Base-by-base conservation (phyloP, 2,888 invertebrate species). In the Athalia cordata region DNA sequence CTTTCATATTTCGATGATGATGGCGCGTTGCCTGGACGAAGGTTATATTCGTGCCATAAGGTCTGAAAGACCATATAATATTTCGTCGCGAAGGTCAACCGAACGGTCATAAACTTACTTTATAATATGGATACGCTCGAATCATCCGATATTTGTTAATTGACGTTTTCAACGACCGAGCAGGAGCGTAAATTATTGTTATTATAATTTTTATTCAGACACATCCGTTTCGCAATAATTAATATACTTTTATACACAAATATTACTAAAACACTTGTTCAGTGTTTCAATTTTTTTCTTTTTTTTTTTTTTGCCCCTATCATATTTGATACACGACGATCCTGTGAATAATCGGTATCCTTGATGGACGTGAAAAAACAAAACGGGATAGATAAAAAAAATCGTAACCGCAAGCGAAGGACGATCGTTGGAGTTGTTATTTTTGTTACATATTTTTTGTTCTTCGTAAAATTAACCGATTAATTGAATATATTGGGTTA, bases 1-100 rank as follows among this genome's bases (percentile, higher is more conserved):
- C 29, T 29, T 29, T 29, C 1, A 29, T 29, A 29, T 47, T 55
- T 52, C 52, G 43, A 11, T 6, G 4, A 3, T 29, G 11, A 68
- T 68, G 57, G 57, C 80, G 50, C 8, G 67, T 67, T 78, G 76
- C 65, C 79, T 29, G 29, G 55, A 61, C 50, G 75, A 74, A 68
- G 55, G 68, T n/a, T 68, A 6, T 29, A 29, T 29, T 29, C 29
- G 2, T 29, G 29, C 29, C 29, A 29, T 29, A 29, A 29, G 29
- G 29, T 52, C 15, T 4, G 43, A 50, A 55, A 52, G 52, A 52
- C 55, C 55, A 68, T 55, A 29, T 29, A 29, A 29, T 29, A 68
- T 68, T 29, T 43, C 43, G 68, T 68, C 29, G 6, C 68, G 68
- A 68, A 68, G 68, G 68, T 68, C 47, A 67, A 50, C 52, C 68